phyloP scores from a whole-genome alignment of 2,797 vertebrate genomes.

The Labeo calbasu region DNA sequence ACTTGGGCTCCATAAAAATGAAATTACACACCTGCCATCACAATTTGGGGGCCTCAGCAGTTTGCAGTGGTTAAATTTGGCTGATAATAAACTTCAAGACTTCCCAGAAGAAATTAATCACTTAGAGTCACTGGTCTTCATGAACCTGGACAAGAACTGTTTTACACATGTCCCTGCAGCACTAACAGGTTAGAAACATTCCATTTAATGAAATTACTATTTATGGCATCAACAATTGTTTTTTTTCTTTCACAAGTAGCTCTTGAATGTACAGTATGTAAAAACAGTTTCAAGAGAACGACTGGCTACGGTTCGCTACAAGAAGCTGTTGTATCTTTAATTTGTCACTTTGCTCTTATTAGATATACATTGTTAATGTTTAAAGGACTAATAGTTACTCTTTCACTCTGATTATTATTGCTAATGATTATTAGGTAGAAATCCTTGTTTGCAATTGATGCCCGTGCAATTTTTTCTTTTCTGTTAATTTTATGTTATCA shows the following conservation, averaged over 20 bases:
- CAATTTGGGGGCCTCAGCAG: conserved; percentile 40
- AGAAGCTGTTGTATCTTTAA: background rate
- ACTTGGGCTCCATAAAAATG: conserved; percentile 53
- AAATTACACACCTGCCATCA: conserved; percentile 46
- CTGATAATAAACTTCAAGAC: conserved; percentile 56
- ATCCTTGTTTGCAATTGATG: background rate
- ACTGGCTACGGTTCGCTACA: background rate
- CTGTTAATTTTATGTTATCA: background rate
- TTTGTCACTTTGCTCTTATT: background rate
- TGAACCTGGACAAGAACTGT: conserved; percentile 54
- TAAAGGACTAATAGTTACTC: background rate
- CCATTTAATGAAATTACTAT: background rate
- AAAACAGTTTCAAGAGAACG: background rate
- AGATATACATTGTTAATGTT: background rate
- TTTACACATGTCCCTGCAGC: conserved; percentile 50
- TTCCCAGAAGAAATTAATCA: conserved; percentile 49
- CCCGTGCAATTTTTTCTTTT: background rate
- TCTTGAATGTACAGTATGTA: background rate
- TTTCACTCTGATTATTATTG: background rate
- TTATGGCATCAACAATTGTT: background rate
- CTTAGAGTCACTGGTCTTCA: conserved; percentile 50
- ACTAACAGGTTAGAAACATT: conserved; percentile 49
- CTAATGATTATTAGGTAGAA: background rate
- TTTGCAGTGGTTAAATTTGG: conserved; percentile 59
- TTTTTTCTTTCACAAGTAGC: background rate